These are phyloP conservation scores for Drosophila bunnanda DNA, from an alignment of 2,888 invertebrate genomes.

Conservation along the genomic window DNA sequence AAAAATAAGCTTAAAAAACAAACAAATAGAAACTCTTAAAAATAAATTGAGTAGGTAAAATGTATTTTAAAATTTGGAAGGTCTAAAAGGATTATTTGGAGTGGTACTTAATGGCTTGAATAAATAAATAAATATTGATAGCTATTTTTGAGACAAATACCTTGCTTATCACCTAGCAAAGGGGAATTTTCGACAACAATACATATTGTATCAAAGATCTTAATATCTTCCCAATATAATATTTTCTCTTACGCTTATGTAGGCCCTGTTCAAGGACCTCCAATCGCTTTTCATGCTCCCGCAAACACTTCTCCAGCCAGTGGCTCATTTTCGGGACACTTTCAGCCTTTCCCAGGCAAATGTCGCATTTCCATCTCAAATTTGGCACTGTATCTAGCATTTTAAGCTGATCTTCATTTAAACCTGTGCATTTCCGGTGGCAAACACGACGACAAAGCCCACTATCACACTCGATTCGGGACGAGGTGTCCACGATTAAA, in stretches of 20 bases:
- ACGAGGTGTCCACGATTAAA: slow-evolving; percentile 5
- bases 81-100: background rate
- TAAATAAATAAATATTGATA: too few relatives aligned
- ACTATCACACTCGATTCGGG: slow-evolving; percentile 46
- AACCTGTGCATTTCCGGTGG: slow-evolving; percentile 45
- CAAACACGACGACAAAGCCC: slow-evolving; percentile 40
- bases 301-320: slow-evolving; percentile 52
- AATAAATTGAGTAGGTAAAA: background rate
- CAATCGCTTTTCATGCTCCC: slow-evolving; percentile 63
- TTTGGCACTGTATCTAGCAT: slow-evolving; percentile 38
- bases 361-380: slow-evolving; percentile 56
- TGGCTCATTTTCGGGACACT: slow-evolving; percentile 7
- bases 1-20: too few relatives aligned
- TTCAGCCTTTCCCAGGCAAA: slow-evolving; percentile 25
- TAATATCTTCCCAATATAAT: background rate
- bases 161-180: background rate
- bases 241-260: slow-evolving; percentile 39
- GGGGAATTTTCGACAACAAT: background rate
- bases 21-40: too few relatives aligned
- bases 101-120: too few relatives aligned
- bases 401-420: slow-evolving; percentile 39
- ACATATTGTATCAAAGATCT: background rate
- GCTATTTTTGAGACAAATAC: background rate
- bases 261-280: slow-evolving; percentile 46
- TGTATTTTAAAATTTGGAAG: background rate